phyloP scores from a whole-genome alignment of 2,888 invertebrate species.

The Sphaeridia pumilis region DNA sequence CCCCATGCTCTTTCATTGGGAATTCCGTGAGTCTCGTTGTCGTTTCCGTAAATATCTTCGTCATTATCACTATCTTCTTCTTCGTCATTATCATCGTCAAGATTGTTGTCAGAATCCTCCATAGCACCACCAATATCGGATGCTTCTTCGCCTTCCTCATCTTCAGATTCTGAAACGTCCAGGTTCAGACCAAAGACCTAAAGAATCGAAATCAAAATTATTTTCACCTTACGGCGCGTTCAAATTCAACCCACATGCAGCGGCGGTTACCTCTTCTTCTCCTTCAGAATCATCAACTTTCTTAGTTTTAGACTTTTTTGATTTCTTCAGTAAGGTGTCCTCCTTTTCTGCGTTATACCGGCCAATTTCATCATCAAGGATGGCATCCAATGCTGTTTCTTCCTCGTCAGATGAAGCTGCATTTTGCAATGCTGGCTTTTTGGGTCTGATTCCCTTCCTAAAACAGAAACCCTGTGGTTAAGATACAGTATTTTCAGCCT shows the following conservation, averaged over 20 bases:
- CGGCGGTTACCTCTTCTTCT: slow-evolving; percentile 11
- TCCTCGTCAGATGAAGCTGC: slow-evolving; percentile 29
- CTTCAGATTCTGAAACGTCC: slow-evolving; percentile 10
- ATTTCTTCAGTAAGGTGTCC: slow-evolving; percentile 20
- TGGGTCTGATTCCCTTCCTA: slow-evolving; percentile 17
- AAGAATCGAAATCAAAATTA: background rate
- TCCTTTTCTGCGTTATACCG: slow-evolving; percentile 28
- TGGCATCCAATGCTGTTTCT: slow-evolving; percentile 28
- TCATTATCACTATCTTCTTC: slow-evolving; percentile 40
- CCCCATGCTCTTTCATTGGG: slow-evolving; percentile 83
- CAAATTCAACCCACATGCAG: too few species aligned
- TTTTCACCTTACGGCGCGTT: too few species aligned
- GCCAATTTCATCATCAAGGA: slow-evolving; percentile 35
- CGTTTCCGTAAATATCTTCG: slow-evolving; percentile 61
- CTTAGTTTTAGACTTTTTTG: slow-evolving; percentile 12
- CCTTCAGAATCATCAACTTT: slow-evolving; percentile 4
- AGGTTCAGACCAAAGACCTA: slow-evolving; percentile 9
- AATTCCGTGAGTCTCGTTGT: slow-evolving; percentile 54
- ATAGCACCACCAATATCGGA: slow-evolving; percentile 1
- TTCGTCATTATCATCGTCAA: slow-evolving; percentile 28
- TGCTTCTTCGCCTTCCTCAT: slow-evolving; percentile 7
- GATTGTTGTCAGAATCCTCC: slow-evolving; percentile 9
- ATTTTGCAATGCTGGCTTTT: slow-evolving; percentile 17
- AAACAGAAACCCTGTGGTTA: too few species aligned
- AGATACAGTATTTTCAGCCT: too few species aligned